Conservation (phyloP, 2,888 invertebrate species). For the Koerneria pararmatus region DNA sequence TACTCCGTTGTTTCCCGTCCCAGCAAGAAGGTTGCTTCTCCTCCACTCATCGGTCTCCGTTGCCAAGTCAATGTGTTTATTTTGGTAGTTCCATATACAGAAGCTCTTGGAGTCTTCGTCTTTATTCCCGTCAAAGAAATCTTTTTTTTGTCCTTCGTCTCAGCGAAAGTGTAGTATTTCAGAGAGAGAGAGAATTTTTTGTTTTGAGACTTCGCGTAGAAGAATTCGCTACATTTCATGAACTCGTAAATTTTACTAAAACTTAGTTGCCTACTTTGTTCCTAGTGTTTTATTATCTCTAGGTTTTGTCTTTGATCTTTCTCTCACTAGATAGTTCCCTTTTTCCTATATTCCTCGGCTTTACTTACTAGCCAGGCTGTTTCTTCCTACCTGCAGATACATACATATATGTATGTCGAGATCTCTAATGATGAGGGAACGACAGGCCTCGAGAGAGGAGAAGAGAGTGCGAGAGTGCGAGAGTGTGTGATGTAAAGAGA, state of each 20-base stretch:
- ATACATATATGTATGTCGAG: too few relatives aligned
- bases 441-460: too few relatives aligned
- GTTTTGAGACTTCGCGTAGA: conserved; percentile 18
- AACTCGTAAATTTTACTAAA: conserved; percentile 3
- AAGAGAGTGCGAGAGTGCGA: too few relatives aligned
- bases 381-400: too few relatives aligned
- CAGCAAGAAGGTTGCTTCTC: too few relatives aligned
- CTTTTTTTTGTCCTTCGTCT: neutral
- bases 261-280: neutral
- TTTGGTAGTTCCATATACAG: conserved; percentile 26
- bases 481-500: too few relatives aligned
- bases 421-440: too few relatives aligned
- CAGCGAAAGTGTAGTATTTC: neutral
- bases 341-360: too few relatives aligned
- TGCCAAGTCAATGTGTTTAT: conserved; percentile 30
- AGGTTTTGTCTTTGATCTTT: conserved; percentile 20
- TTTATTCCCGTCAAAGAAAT: neutral
- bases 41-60: too few relatives aligned
- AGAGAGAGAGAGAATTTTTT: conserved; percentile 21
- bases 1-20: too few relatives aligned
- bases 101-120: neutral
- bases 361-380: too few relatives aligned
- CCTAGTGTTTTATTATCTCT: conserved; percentile 15
- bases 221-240: neutral
- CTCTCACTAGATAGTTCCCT: too few relatives aligned